Evolutionary conservation across 2,113 vertebrate genomes (phyloP).

Genomic region (Nothoprocta pentlandii): DNA sequence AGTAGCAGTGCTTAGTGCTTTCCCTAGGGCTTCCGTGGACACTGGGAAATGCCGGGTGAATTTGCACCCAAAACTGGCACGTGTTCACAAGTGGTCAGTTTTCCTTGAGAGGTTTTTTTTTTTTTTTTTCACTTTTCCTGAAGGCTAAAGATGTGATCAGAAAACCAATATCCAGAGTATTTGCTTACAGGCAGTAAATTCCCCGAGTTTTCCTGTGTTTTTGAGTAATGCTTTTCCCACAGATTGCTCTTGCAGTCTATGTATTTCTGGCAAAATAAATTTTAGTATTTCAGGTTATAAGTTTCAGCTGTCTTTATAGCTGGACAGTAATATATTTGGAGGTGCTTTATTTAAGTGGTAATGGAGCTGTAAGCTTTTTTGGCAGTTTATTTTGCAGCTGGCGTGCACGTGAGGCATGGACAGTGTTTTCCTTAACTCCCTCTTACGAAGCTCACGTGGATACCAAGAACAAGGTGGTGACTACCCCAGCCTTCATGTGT

Average conservation of each 20-base stretch:
- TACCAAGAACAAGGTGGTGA: slow-evolving; percentile 85
- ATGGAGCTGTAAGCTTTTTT: not conserved
- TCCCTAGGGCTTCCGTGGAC: not conserved
- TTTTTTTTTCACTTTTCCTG: not conserved
- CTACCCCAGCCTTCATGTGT: slow-evolving; percentile 90
- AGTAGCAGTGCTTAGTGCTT: not conserved
- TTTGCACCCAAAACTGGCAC: not conserved
- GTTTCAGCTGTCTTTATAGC: not conserved
- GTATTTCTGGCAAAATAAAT: not conserved
- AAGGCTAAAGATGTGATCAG: not conserved
- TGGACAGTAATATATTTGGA: not conserved
- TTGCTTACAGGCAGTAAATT: not conserved
- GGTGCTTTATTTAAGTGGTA: not conserved
- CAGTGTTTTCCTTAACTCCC: slow-evolving; percentile 67
- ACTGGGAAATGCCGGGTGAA: not conserved
- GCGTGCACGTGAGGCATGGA: not conserved
- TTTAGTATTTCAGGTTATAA: not conserved
- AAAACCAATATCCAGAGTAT: not conserved
- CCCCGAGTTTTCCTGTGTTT: not conserved
- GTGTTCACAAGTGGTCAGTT: not conserved
- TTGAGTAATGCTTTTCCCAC: not conserved
- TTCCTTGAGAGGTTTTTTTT: not conserved
- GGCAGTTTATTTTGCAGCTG: not conserved
- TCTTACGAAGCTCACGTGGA: slow-evolving; percentile 87
- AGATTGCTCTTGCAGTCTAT: not conserved